Evolutionary conservation across 2,113 vertebrate species (phyloP).

Genomic region (Anser brachyrhynchus): DNA sequence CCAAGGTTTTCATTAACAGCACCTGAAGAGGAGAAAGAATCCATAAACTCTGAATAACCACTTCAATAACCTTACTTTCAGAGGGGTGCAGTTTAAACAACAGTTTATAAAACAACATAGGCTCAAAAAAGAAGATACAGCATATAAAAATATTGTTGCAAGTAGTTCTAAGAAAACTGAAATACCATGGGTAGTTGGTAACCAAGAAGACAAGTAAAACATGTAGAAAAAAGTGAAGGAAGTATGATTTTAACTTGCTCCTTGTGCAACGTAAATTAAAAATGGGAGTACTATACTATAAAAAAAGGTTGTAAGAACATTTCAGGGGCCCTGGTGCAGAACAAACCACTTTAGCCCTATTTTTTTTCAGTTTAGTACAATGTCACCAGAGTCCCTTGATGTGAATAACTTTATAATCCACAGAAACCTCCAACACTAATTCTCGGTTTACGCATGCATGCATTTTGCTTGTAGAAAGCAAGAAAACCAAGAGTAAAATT

Average conservation of each 20-base stretch:
- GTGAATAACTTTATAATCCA: conserved; percentile 20
- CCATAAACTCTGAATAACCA: neutral
- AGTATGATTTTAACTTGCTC: neutral
- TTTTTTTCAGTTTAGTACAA: conserved; percentile 25
- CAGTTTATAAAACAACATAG: neutral
- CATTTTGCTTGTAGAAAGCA: conserved; percentile 1
- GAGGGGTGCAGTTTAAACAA: neutral
- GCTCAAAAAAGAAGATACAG: neutral
- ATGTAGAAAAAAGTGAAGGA: neutral
- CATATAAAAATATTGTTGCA: neutral
- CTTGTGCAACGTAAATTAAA: conserved; percentile 40
- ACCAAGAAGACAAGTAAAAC: neutral
- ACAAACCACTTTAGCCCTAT: conserved; percentile 12
- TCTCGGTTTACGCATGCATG: neutral
- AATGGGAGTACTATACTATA: neutral
- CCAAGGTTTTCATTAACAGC: neutral
- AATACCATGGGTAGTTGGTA: neutral
- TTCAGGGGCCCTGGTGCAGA: conserved; percentile 34
- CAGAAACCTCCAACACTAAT: conserved; percentile 1
- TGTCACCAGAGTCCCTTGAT: conserved; percentile 21
- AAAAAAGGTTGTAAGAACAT: conserved; percentile 19
- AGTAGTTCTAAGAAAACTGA: neutral
- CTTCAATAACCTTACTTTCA: neutral
- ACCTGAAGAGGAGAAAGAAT: neutral
- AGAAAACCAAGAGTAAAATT: neutral